These are phyloP conservation scores for Gymnarchus niloticus DNA, from an alignment of 2,113 vertebrate species.

Conservation along the genomic window DNA sequence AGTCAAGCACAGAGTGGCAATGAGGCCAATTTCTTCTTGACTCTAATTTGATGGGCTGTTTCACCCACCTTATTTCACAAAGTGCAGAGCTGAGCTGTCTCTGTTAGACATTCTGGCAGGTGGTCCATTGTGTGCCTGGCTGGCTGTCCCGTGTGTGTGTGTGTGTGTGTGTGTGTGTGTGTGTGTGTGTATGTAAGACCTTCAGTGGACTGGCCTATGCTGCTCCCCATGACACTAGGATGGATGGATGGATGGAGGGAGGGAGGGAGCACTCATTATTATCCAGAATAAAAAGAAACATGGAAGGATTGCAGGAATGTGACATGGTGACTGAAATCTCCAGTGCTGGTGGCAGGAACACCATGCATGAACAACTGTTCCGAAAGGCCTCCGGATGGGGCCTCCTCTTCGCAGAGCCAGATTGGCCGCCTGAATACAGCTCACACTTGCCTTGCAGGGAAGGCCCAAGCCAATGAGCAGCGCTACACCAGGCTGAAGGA, in stretches of 20 bases:
- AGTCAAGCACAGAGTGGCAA: background rate
- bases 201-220: too few species aligned
- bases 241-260: background rate
- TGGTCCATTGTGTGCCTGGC: too few species aligned
- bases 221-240: background rate
- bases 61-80: too few species aligned
- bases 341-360: background rate
- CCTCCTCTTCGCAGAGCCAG: background rate
- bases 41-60: background rate
- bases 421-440: background rate
- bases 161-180: too few species aligned
- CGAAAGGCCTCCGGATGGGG: background rate
- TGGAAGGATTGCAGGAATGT: background rate
- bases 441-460: conserved; percentile 59
- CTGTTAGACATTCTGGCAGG: too few species aligned
- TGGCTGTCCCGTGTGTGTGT: too few species aligned
- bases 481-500: conserved; percentile 95
- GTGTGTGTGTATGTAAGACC: background rate
- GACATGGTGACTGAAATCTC: background rate
- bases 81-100: too few species aligned
- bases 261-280: background rate
- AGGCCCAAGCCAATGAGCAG: conserved; percentile 91
- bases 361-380: background rate
- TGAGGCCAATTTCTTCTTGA: background rate
- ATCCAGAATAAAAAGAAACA: background rate